Percentiles rank a stretch among this genome's conserved stretches.
These are phyloP conservation scores for Xiphophorus birchmanni DNA, from an alignment of 2,797 vertebrate species.

Conservation along the genomic window DNA sequence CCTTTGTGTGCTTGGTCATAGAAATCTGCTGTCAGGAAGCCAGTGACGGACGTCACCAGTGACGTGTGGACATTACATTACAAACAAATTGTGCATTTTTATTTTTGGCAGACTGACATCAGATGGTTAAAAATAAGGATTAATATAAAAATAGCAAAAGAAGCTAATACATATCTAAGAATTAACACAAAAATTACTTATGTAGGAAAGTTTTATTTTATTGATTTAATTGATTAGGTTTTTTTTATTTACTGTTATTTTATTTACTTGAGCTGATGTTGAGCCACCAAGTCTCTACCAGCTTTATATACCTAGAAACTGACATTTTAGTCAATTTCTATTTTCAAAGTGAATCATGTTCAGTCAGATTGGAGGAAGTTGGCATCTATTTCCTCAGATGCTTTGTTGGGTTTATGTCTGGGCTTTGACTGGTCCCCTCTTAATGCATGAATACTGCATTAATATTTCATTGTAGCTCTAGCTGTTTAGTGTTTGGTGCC, in stretches of 20 bases:
- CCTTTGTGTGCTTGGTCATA: constrained; percentile 12
- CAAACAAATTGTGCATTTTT: constrained; percentile 26
- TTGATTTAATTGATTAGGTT: not conserved
- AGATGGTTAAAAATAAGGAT: not conserved
- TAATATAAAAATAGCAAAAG: not conserved
- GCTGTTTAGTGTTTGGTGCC: not conserved
- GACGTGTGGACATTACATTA: constrained; percentile 24
- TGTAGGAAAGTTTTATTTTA: not conserved
- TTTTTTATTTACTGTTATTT: not conserved
- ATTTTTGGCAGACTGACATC: constrained; percentile 10
- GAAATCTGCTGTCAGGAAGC: constrained; percentile 15
- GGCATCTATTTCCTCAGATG: not conserved
- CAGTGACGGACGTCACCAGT: constrained; percentile 4
- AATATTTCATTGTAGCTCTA: not conserved
- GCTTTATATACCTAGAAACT: not conserved
- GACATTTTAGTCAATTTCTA: not conserved
- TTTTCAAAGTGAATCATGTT: not conserved
- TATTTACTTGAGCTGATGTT: not conserved
- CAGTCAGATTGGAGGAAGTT: not conserved
- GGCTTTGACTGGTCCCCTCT: not conserved
- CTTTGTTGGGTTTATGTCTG: not conserved
- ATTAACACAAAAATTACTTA: not conserved
- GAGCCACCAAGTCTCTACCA: not conserved
- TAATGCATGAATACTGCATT: not conserved
- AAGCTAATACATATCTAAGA: not conserved